Evolutionary conservation across 2,113 vertebrate species (phyloP).

Genomic region (Tachysurus vachellii): DNA sequence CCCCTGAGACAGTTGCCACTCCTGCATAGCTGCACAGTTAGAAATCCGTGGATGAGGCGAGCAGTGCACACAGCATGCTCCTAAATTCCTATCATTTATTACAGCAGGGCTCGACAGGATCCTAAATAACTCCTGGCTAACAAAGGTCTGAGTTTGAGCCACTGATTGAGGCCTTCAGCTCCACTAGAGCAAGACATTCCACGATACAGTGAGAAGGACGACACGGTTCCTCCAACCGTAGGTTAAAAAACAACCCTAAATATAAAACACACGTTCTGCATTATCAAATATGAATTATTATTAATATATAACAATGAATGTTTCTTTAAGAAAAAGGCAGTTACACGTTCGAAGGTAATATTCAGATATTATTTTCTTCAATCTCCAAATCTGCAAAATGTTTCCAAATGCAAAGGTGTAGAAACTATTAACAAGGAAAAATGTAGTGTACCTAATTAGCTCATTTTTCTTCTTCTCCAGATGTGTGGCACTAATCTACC

Average conservation of each 20-base stretch:
- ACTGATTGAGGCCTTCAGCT: not conserved
- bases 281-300: not conserved
- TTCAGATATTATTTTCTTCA: not conserved
- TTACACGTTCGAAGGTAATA: not conserved
- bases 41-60: not conserved
- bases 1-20: constrained; percentile 8
- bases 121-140: not conserved
- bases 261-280: no score
- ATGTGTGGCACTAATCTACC: not conserved
- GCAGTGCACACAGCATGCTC: constrained; percentile 7
- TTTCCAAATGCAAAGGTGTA: not conserved
- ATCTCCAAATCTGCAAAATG: not conserved
- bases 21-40: constrained; percentile 3
- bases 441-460: not conserved
- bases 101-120: not conserved
- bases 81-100: constrained; percentile 20
- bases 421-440: not conserved
- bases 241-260: not conserved
- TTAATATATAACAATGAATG: not conserved
- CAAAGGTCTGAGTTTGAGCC: not conserved
- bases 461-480: not conserved
- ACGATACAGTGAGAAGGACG: not conserved
- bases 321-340: not conserved
- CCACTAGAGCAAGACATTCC: not conserved
- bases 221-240: not conserved